Conservation (phyloP, 2,797 vertebrate species). For the Falco cherrug region DNA sequence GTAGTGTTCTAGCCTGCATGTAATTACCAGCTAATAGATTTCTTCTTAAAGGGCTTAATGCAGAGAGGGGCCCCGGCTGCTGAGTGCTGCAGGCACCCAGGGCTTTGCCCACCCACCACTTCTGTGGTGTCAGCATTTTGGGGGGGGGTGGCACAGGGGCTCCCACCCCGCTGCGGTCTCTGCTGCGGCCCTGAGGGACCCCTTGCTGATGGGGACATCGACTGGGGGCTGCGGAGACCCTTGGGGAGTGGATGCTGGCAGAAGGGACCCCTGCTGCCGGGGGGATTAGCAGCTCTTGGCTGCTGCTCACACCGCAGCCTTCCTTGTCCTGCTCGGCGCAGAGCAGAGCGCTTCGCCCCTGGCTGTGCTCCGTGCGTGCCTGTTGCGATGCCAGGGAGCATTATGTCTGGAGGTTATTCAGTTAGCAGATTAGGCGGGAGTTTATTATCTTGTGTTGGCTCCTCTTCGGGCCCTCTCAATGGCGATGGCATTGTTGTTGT, state of each 20-base stretch:
- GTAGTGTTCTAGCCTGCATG: background rate
- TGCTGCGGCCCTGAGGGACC: background rate
- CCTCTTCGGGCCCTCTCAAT: background rate
- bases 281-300: too few relatives aligned
- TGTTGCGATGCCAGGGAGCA: rapidly evolving
- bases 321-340: background rate
- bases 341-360: background rate
- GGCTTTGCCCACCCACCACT: background rate
- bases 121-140: rapidly evolving
- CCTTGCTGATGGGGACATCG: rapidly evolving
- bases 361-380: background rate
- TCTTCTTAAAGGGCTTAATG: background rate
- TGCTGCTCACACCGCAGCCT: rapidly evolving
- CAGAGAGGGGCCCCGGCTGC: background rate
- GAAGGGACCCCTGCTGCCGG: background rate
- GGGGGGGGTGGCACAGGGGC: background rate
- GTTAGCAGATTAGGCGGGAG: background rate
- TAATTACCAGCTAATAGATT: background rate
- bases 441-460: rapidly evolving
- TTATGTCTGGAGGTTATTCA: background rate
- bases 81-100: rapidly evolving
- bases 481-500: rapidly evolving
- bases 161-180: background rate
- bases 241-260: background rate
- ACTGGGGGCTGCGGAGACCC: background rate